Evolutionary conservation across 2,888 invertebrate genomes (phyloP).

Genomic region (Phania funesta): DNA sequence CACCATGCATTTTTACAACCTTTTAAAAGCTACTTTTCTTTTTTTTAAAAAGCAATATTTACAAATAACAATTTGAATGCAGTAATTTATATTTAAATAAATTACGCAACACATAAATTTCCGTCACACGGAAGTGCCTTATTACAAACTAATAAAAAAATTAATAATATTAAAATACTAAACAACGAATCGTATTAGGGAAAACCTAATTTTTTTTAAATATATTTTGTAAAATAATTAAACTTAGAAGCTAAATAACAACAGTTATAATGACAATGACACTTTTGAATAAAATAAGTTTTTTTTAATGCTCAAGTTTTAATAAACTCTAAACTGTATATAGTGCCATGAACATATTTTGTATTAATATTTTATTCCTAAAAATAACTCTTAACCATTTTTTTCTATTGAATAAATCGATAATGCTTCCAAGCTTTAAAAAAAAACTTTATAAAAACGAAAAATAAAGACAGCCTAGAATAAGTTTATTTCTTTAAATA

Average conservation of each 20-base stretch:
- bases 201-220: background rate
- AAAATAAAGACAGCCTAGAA: constrained; percentile 53
- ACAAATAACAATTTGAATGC: background rate
- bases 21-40: constrained; percentile 17
- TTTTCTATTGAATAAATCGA: constrained; percentile 53
- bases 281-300: too few relatives aligned
- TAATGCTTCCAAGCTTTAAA: constrained; percentile 63
- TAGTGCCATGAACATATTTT: constrained; percentile 17
- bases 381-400: constrained; percentile 36
- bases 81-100: background rate
- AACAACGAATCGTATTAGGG: constrained; percentile 43
- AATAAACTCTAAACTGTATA: background rate
- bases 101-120: constrained; percentile 71
- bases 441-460: background rate
- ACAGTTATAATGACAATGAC: too few relatives aligned
- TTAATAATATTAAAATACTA: constrained; percentile 62
- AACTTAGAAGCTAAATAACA: background rate
- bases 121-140: constrained; percentile 81
- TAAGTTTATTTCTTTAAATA: constrained; percentile 37
- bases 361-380: constrained; percentile 9
- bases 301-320: background rate
- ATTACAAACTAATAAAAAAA: constrained; percentile 60
- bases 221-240: constrained; percentile 36
- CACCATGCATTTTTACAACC: background rate
- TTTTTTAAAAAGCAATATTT: background rate